phyloP scores from a whole-genome alignment of 1,140 invertebrate genomes.

The Neodiprion pinetum region DNA sequence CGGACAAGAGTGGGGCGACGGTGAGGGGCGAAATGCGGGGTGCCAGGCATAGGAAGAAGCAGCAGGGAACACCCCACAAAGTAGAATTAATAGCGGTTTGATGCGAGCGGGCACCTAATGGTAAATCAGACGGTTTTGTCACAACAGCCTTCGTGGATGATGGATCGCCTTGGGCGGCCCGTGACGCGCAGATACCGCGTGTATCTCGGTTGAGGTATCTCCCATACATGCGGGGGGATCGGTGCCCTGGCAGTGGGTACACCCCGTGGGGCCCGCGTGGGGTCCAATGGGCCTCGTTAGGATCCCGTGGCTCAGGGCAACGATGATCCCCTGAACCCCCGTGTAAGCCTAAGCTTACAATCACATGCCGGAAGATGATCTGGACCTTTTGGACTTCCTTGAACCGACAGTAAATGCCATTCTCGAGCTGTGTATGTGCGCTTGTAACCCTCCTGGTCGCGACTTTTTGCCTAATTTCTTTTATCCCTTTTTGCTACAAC shows the following conservation, averaged over 20 bases:
- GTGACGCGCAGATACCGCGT: neutral
- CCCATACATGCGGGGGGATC: neutral
- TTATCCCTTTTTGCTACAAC: neutral
- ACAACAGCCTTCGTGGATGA: constrained; percentile 9
- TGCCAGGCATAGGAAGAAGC: neutral
- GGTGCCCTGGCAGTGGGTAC: neutral
- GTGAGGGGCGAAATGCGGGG: no score
- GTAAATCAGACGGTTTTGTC: constrained; percentile 17
- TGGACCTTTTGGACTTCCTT: constrained; percentile 5
- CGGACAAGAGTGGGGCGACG: no score
- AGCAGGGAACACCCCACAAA: constrained; percentile 10
- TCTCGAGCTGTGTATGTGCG: neutral
- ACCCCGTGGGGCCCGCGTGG: constrained; percentile 12
- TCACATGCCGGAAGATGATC: constrained; percentile 17
- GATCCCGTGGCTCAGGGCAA: constrained; percentile 6
- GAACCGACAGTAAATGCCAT: neutral
- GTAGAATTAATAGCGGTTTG: constrained; percentile 17
- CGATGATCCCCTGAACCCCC: neutral
- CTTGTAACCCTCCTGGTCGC: neutral
- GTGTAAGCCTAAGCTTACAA: constrained; percentile 11
- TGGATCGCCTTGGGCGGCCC: constrained; percentile 14
- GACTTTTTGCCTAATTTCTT: constrained; percentile 1
- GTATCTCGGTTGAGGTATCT: neutral
- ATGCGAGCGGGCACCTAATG: constrained; percentile 11
- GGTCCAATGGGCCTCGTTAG: constrained; percentile 13